Base-by-base conservation (phyloP, 2,888 invertebrate genomes). In the Punctoribates punctum region DNA sequence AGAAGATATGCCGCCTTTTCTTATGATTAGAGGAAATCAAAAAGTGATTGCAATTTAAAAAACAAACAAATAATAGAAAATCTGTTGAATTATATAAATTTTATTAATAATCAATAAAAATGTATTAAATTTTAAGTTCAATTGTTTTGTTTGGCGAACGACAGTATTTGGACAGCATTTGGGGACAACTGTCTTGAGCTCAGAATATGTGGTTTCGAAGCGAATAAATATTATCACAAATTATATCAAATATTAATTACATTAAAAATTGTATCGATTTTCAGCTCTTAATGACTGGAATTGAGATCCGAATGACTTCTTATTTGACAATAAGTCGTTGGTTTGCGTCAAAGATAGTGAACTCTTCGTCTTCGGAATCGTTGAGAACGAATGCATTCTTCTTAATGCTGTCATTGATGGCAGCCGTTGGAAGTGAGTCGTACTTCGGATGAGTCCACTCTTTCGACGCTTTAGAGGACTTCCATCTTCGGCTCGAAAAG, bases 1-100 rank as follows among this genome's bases (percentile, higher is more conserved):
- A 42, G 88, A 88, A 81, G 90, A 91, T 83, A 88, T 97, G 85
- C 96, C 95, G 51, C 96, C 97, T 0, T 90, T 93, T 83, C 87
- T 96, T 74, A 82, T 87, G 38, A 82, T 87, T 13, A 82, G 87
- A 42, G 87, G 42, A 42, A 42, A 42, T 11, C 42, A 42, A 34
- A 34, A 34, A 8, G 34, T 8, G 34, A 34, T 34, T 8, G 34
- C 8, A 6, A 34, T 34, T 8, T 34, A 8, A 34, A 34, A 34
- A 8, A 34, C 34, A 34, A n/a, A n/a, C n/a, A n/a, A n/a, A n/a
- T n/a, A n/a, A n/a, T n/a, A n/a, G n/a, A n/a, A n/a, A n/a, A n/a
- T n/a, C n/a, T n/a, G n/a, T n/a, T n/a, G n/a, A n/a, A n/a, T n/a
- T n/a, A n/a, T n/a, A n/a, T n/a, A n/a, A n/a, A n/a, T n/a, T 34